Evolutionary conservation across 2,113 vertebrate genomes (phyloP), one percentile per base, ranked within the genome.

Genomic region (Baryphthengus martii): DNA sequence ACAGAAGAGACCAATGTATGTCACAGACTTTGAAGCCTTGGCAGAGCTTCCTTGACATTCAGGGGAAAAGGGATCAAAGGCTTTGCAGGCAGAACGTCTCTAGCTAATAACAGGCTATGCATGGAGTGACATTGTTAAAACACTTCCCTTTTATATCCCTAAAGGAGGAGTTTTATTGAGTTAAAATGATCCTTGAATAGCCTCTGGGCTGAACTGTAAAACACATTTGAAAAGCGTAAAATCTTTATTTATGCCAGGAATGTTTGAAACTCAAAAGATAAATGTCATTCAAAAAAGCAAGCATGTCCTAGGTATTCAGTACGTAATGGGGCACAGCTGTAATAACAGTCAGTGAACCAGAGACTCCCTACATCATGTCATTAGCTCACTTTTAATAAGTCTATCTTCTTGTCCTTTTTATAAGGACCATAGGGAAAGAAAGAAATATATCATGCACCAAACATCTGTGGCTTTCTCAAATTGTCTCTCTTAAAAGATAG

Each of bases 201-300:
- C 96, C 95, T 94, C 93, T 90, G 94, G 95, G 95, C 91, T 88
- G 94, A 97, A 97, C 96, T 97, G 93, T 97, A 98, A 97, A 98
- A 97, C 97, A 97, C 91, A 96, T 96, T 96, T 97, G 96, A 98
- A 98, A 97, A 97, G 97, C 96, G 74, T 97, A 97, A 98, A 97
- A 97, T 98, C 94, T 95, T 97, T 98, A 98, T 98, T 98, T 98
- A 98, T 97, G 78, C 88, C 95, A 97, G 93, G 95, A 98, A 97
- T 93, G 93, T 97, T 97, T 98, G 95, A 98, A 98, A 97, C 96
- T 96, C 96, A 84, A 97, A 98, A 98, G 97, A 97, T 97, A 97
- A 98, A 98, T 98, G 98, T 97, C 97, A 97, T 95, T 98, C 95
- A 84, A 97, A 98, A 97, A 97, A 93, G 56, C 93, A 96, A 97